Percentiles rank a stretch among this genome's conserved stretches.
These are phyloP conservation scores for Coluber constrictor DNA, from an alignment of 2,797 vertebrate genomes.

Conservation along the genomic window DNA sequence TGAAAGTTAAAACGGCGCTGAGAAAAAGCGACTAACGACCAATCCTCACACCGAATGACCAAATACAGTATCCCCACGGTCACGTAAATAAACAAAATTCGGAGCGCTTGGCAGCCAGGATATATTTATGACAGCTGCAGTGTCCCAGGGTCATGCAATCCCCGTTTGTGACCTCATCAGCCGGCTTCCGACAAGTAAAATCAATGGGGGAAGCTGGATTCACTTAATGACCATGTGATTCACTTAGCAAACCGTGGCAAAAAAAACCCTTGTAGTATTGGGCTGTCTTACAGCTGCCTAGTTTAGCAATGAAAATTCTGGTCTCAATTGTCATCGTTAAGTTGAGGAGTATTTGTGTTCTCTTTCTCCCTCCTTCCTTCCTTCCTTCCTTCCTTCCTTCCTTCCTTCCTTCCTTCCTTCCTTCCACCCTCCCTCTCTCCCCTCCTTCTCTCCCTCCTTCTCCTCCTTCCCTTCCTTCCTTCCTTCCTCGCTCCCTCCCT, in stretches of 20 bases:
- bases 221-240: neutral
- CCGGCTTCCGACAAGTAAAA: neutral
- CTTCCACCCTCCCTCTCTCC: too few species aligned
- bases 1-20: neutral
- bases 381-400: neutral
- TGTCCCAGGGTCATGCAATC: neutral
- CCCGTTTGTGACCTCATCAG: neutral
- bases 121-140: neutral
- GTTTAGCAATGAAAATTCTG: neutral
- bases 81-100: neutral
- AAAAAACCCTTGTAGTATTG: neutral
- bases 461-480: too few species aligned
- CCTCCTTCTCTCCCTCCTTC: too few species aligned
- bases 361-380: neutral
- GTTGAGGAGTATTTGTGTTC: neutral
- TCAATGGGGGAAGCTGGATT: neutral
- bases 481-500: fast-evolving
- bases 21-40: neutral
- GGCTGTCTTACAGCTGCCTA: neutral
- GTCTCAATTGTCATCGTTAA: neutral
- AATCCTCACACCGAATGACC: too few species aligned
- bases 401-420: too few species aligned
- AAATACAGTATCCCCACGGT: too few species aligned
- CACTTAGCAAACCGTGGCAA: neutral
- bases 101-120: too few species aligned